These are phyloP conservation scores for Drosophila rhopaloa DNA, from an alignment of 1,140 invertebrate species.

Conservation along the genomic window DNA sequence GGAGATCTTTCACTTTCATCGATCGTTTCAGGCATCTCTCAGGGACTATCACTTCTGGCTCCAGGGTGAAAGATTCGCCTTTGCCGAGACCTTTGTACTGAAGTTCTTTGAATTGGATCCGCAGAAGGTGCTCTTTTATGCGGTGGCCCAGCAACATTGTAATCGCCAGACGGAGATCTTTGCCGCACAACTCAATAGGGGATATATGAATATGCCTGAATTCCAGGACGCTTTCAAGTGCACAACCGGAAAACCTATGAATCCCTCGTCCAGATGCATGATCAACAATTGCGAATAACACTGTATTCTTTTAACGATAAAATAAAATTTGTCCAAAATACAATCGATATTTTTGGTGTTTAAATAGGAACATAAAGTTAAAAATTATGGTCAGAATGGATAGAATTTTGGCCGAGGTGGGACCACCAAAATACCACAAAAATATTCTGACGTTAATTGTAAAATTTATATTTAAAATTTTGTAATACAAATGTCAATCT, in stretches of 20 bases:
- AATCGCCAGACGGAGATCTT: conserved; percentile 59
- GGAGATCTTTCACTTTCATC: conserved; percentile 66
- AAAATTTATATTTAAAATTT: no score
- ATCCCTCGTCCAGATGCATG: conserved; percentile 74
- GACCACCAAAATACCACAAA: no score
- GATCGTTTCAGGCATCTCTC: conserved; percentile 55
- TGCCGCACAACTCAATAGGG: conserved; percentile 62
- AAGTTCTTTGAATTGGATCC: conserved; percentile 66
- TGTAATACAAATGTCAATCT: conserved; percentile 10
- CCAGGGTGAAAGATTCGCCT: conserved; percentile 72
- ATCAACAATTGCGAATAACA: conserved; percentile 54
- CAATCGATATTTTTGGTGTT: no score
- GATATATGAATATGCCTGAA: conserved; percentile 72
- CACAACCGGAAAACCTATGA: conserved; percentile 48
- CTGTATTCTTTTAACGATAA: not conserved
- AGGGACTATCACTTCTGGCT: conserved; percentile 74
- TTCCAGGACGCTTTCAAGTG: conserved; percentile 74
- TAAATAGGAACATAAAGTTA: no score
- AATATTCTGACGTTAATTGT: no score
- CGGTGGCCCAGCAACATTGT: conserved; percentile 71
- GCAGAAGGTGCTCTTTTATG: conserved; percentile 69
- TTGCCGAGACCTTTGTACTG: conserved; percentile 73
- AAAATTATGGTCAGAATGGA: no score
- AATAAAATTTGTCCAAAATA: not conserved
- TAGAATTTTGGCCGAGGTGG: no score